Base-by-base conservation (phyloP, 2,113 vertebrate genomes). In the Raja brachyura region DNA sequence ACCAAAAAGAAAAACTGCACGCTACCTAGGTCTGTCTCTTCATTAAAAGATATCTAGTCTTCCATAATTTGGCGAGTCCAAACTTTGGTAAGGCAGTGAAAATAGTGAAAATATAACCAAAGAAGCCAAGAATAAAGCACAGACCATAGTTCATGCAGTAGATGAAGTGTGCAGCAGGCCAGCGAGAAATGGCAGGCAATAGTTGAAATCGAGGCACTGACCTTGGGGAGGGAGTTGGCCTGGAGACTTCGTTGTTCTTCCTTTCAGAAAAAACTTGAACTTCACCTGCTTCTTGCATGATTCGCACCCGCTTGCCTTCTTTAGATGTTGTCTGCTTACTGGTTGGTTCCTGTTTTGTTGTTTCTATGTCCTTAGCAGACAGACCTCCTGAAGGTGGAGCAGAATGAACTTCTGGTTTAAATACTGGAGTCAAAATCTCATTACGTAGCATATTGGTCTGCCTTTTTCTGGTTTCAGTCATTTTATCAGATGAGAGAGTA, bases 261-360 rank as follows among this genome's bases (percentile, higher is more conserved):
- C 94, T 93, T 93, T 95, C 96, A 78, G 0, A 93, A 0, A 93
- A 93, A 94, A 93, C 93, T 93, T 94, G 94, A 11, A 79, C 18
- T 0, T 94, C 22, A 0, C 93, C 93, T 6, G 95, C 93, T 0
- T 96, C 95, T 5, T 94, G 96, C n/a, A 93, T 77, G 90, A 97
- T 96, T 94, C 94, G 97, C 75, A 98, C 96, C 94, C 95, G 95
- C 93, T 98, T 98, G 0, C 94, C 95, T 88, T 96, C 95, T 93
- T 94, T 94, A 70, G 18, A 76, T 8, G 79, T 94, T 25, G 94
- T 94, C 93, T 85, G 56, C 33, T 59, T 73, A 54, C 18, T 73
- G 20, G 66, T 25, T 20, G 61, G 16, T 59, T 6, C 22, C 0
- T 63, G 93, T 83, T 0, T 93, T 78, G 10, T 77, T 81, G 86